Evolutionary conservation across 1,140 invertebrate species (phyloP), one percentile per base, ranked within the genome.

Genomic region (Littorina saxatilis): DNA sequence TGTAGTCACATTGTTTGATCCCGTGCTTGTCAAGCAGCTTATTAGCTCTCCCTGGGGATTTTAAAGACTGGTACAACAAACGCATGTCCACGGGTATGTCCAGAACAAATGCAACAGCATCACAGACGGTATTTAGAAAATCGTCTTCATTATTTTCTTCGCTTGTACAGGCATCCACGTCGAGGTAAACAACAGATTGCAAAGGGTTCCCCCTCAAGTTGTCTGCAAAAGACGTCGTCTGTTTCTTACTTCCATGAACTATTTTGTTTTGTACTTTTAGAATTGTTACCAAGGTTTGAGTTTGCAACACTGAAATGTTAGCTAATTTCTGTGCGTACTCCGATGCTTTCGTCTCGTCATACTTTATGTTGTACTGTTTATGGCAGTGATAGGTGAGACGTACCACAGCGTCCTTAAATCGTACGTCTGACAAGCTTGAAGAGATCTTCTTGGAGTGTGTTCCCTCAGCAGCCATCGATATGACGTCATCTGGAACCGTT

Each of bases 391-490:
- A 81, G 1, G 79, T 61, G 7, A 87, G 37, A 3, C 85, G 72
- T 20, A 82, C 77, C 32, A 87, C 27, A 17, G 83, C 82, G 29
- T 75, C 58, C 9, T 82, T 39, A 61, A 86, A 84, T 40, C 77
- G 55, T 5, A 74, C 27, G 3, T 77, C 55, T 29, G 58, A 58
- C 1, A 87, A 27, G 3, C 72, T 83, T 2, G 32, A 15, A 15
- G 70, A 20, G 20, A 86, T 13, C n/a, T 55, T 27, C n/a, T 50
- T 50, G 29, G 66, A 66, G 5, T 52, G 17, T n/a, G 68, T 50
- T 4, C 70, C 73, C 2, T 63, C 20, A 17, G 17, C 35, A 20
- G 73, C 50, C 37, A n/a, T 23, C 4, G 32, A 17, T 13, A 32
- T 23, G 73, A 43, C 43, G 52, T 2, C 68, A 3, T 76, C 72